phyloP scores from a whole-genome alignment of 2,888 invertebrate genomes.

The Leptopilina syphax region DNA sequence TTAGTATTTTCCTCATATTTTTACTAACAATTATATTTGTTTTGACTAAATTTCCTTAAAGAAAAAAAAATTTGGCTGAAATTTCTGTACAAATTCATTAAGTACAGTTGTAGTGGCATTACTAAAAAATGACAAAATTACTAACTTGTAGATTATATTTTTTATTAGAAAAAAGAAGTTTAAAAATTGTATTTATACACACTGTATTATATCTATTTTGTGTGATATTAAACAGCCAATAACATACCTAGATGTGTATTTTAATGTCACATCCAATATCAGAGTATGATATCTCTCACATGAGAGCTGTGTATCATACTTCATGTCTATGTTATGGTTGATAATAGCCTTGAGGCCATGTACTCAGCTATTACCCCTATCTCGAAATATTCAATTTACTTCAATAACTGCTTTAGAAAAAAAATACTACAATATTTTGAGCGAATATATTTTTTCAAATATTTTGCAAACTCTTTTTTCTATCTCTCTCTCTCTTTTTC shows the following conservation, averaged over 20 bases:
- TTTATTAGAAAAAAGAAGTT: too few species aligned
- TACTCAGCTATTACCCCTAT: background rate
- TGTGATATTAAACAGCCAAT: background rate
- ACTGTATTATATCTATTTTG: background rate
- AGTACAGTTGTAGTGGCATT: too few species aligned
- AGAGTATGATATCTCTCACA: background rate
- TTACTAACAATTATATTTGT: too few species aligned
- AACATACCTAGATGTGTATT: background rate
- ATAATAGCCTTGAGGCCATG: constrained; percentile 10
- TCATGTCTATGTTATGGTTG: background rate
- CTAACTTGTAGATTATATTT: too few species aligned
- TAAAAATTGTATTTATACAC: background rate
- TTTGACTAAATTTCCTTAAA: too few species aligned
- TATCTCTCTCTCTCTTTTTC: too few species aligned
- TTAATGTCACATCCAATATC: constrained; percentile 6
- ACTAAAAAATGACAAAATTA: too few species aligned
- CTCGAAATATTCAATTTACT: background rate
- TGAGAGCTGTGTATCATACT: constrained; percentile 11
- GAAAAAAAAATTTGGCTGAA: too few species aligned
- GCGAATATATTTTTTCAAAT: too few species aligned
- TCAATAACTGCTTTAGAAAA: background rate
- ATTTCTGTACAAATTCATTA: too few species aligned
- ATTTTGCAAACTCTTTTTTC: too few species aligned
- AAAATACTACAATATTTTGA: background rate
- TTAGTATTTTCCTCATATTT: too few species aligned